Base-by-base conservation (phyloP, 2,888 invertebrate genomes). In the Tachina grossa region DNA sequence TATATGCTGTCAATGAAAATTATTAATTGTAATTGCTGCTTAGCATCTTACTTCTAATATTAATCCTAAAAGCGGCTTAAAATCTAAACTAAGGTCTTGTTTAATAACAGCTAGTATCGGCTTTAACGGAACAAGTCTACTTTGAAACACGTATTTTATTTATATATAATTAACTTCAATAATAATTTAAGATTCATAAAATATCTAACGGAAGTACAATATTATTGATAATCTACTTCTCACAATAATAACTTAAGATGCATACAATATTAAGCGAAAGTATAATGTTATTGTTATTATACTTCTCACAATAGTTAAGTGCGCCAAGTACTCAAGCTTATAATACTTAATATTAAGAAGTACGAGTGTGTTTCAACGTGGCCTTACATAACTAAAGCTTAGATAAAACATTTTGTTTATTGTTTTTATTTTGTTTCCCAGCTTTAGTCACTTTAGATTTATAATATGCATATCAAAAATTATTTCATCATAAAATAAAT, bases 401-500 rank as follows among this genome's bases (percentile, higher is more conserved):
- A 45, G 55, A 47, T 45, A 76, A 76, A 65, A 65, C 55, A 53
- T 65, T 65, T 65, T 43, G 14, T 6, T 45, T 47, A n/a, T 16
- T n/a, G 41, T n/a, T 51, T 53, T 13, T 31, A 53, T 16, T 45
- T 41, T 10, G 22, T 31, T 72, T 49, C 47, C 31, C 11, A 45
- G 13, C 13, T 16, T 61, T 9, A 9, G 19, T 39, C 3, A 10
- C n/a, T 59, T 74, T 49, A 61, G n/a, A 57, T 47, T 66, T 68
- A 55, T 45, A 53, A 53, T 45, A 43, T 9, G 53, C 55, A 76
- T 53, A 66, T 55, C 51, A 66, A 9, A 55, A 16, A 45, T 55
- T 14, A 5, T 57, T 66, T 39, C 65, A 63, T 75, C 65, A 53
- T 75, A 65, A 75, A 59, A 49, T 63, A 22, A 51, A 63, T n/a